phyloP scores from a whole-genome alignment of 2,888 invertebrate genomes.

The Heteromurus nitidus region DNA sequence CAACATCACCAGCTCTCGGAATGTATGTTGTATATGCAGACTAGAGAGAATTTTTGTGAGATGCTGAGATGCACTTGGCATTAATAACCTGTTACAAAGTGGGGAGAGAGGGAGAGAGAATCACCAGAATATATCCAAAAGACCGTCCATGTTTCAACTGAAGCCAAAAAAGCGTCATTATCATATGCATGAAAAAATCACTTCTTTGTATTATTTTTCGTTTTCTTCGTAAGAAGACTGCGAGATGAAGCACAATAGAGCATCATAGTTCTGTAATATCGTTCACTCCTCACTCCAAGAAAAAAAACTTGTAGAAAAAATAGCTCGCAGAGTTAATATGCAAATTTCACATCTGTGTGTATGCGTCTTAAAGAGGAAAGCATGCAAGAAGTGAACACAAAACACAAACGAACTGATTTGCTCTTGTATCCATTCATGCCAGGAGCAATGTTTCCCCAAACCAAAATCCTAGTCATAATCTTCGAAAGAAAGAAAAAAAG shows the following conservation, averaged over 20 bases:
- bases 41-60: no score
- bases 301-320: slow-evolving; percentile 15
- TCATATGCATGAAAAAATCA: slow-evolving; percentile 29
- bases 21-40: no score
- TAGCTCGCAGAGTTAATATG: slow-evolving; percentile 35
- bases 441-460: slow-evolving; percentile 13
- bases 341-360: slow-evolving; percentile 32
- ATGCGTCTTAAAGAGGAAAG: background rate
- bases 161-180: slow-evolving; percentile 38
- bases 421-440: slow-evolving; percentile 30
- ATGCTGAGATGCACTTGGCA: no score
- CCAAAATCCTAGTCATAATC: slow-evolving; percentile 2
- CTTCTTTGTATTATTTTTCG: background rate
- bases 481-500: slow-evolving; percentile 25
- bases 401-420: slow-evolving; percentile 30
- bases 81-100: no score
- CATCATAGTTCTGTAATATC: background rate
- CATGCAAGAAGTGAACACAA: background rate
- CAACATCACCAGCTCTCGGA: no score
- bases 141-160: slow-evolving; percentile 36
- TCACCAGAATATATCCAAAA: no score
- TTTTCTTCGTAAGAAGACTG: background rate
- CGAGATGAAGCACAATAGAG: background rate
- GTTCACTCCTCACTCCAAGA: background rate
- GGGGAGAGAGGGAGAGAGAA: no score